Evolutionary conservation across 2,797 vertebrate genomes (phyloP).

Genomic region (Falco naumanni): DNA sequence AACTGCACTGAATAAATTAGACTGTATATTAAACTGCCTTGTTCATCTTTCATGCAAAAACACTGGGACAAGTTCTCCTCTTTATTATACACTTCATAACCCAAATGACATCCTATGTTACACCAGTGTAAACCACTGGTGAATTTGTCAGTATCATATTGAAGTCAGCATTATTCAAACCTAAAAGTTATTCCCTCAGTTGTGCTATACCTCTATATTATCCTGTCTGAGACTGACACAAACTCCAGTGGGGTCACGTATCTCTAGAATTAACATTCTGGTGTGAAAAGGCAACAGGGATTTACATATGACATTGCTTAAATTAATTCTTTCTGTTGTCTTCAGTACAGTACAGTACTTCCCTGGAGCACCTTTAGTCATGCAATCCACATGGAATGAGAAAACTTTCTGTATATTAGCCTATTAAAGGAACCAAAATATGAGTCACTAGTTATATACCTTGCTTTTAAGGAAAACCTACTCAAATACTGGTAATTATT

Average conservation of each 20-base stretch:
- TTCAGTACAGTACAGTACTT: constrained; percentile 52
- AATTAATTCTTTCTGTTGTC: constrained; percentile 69
- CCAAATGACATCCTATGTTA: background rate
- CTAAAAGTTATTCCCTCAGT: constrained; percentile 15
- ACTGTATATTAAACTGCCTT: constrained; percentile 8
- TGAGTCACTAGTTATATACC: constrained; percentile 48
- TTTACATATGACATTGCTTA: constrained; percentile 59
- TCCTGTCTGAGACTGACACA: constrained; percentile 34
- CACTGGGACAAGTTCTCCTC: background rate
- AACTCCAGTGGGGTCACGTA: constrained; percentile 39
- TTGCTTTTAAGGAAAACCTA: constrained; percentile 51
- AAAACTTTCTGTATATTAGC: constrained; percentile 53
- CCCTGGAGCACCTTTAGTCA: constrained; percentile 65
- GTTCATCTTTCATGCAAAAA: constrained; percentile 37
- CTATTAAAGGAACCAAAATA: constrained; percentile 55
- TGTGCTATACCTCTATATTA: constrained; percentile 30
- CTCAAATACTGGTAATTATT: constrained; percentile 37
- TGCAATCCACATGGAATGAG: constrained; percentile 13
- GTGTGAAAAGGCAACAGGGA: constrained; percentile 42
- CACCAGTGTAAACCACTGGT: constrained; percentile 12
- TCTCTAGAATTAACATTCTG: constrained; percentile 63
- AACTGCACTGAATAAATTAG: constrained; percentile 40
- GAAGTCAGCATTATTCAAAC: constrained; percentile 52
- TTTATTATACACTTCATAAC: constrained; percentile 15
- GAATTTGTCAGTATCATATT: constrained; percentile 39